These are phyloP conservation scores for Suillia variegata DNA, from an alignment of 2,888 invertebrate genomes.

Conservation along the genomic window DNA sequence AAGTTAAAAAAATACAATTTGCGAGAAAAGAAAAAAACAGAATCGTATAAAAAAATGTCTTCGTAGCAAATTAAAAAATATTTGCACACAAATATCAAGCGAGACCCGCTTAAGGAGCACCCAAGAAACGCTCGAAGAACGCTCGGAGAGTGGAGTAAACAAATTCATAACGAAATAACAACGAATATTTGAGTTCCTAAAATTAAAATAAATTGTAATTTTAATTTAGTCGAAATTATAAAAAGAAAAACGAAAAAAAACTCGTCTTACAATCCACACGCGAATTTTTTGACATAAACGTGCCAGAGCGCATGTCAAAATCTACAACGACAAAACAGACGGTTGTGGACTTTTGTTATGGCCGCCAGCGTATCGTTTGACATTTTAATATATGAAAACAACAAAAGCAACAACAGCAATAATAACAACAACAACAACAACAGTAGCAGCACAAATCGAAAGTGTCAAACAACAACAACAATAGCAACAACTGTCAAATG, in stretches of 20 bases:
- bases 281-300: constrained; percentile 16
- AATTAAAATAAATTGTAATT: not conserved
- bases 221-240: not conserved
- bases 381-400: constrained; percentile 5
- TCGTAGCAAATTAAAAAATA: too few relatives aligned
- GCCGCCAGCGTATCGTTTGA: constrained; percentile 4
- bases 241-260: not conserved
- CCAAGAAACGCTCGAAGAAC: too few relatives aligned
- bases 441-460: constrained; percentile 2
- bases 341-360: constrained; percentile 19
- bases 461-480: constrained; percentile 9
- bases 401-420: constrained; percentile 9
- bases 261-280: constrained; percentile 17
- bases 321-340: too few relatives aligned
- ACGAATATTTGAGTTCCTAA: constrained; percentile 19
- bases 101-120: too few relatives aligned
- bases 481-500: constrained; percentile 24
- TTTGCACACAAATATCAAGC: too few relatives aligned
- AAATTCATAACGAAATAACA: constrained; percentile 5
- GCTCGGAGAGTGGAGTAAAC: too few relatives aligned
- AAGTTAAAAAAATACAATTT: too few relatives aligned
- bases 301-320: constrained; percentile 18
- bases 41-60: too few relatives aligned
- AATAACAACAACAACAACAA: constrained; percentile 13
- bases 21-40: too few relatives aligned